A percentile compares a stretch with the other conserved stretches of the same genome.
Conservation (phyloP, 2,113 vertebrate species). For the Strigops habroptila region DNA sequence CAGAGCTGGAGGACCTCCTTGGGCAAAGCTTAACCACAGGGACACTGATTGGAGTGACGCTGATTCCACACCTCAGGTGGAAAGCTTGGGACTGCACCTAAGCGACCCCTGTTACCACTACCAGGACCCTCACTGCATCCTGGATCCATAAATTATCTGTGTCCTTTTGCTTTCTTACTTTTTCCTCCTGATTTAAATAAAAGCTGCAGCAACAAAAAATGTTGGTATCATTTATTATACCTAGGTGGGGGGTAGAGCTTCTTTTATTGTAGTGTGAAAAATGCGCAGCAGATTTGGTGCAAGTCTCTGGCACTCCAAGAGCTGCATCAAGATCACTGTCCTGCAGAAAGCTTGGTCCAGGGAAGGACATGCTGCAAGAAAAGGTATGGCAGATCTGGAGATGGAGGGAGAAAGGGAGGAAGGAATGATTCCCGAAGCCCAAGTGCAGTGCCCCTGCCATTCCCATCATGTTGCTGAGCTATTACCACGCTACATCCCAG, state of each 20-base stretch:
- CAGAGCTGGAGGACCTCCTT: neutral
- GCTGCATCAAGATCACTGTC: neutral
- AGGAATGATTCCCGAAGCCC: neutral
- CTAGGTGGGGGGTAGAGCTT: neutral
- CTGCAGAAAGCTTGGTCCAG: neutral
- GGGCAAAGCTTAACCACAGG: neutral
- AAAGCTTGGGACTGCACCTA: neutral
- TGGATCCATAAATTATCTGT: neutral
- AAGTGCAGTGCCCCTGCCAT: neutral
- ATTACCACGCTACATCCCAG: neutral
- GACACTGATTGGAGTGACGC: neutral
- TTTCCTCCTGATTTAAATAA: neutral
- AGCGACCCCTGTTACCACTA: neutral
- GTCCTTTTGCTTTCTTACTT: neutral
- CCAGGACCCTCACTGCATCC: neutral
- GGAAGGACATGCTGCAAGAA: neutral
- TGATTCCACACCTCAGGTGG: rapidly evolving
- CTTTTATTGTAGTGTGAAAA: neutral
- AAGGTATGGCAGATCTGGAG: neutral
- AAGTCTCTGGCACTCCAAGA: neutral
- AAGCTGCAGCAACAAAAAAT: neutral
- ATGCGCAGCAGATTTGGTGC: neutral
- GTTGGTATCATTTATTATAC: neutral
- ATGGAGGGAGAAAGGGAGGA: neutral
- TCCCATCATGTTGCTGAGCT: neutral